Percentiles rank a stretch among this genome's conserved stretches.
These are phyloP conservation scores for Heloderma charlesbogerti DNA, from an alignment of 2,113 vertebrate genomes.

Conservation along the genomic window DNA sequence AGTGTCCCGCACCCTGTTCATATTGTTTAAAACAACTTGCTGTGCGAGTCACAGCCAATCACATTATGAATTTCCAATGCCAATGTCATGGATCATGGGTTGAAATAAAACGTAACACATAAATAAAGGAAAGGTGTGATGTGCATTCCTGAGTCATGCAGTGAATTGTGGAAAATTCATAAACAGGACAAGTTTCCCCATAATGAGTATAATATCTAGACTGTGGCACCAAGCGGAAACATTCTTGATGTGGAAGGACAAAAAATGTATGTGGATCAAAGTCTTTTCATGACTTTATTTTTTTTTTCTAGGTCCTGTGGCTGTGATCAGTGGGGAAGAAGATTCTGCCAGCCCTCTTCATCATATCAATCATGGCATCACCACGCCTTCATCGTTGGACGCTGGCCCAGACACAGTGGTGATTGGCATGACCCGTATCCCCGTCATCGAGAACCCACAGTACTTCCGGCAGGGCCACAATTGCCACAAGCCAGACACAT, in stretches of 20 bases:
- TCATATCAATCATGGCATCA: constrained; percentile 97
- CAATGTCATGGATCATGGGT: background rate
- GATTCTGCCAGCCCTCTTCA: constrained; percentile 98
- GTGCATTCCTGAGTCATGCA: background rate
- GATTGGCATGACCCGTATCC: constrained; percentile 97
- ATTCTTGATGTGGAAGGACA: background rate
- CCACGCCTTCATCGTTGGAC: constrained; percentile 90
- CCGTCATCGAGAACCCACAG: constrained; percentile 96
- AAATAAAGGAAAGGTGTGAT: background rate
- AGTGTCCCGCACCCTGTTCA: too few relatives aligned
- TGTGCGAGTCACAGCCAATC: too few relatives aligned
- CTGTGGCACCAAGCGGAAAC: too few relatives aligned
- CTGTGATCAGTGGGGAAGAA: constrained; percentile 97
- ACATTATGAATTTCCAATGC: background rate
- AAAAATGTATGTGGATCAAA: accelerated
- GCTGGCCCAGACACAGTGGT: constrained; percentile 93
- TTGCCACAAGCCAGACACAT: constrained; percentile 96
- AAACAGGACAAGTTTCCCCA: background rate
- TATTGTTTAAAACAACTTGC: background rate
- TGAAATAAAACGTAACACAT: background rate
- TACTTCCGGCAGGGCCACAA: constrained; percentile 97
- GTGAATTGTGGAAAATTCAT: background rate
- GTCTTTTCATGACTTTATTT: background rate
- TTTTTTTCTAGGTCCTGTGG: constrained; percentile 86
- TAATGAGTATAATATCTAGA: background rate